Evolutionary conservation across 2,113 vertebrate genomes (phyloP).

Genomic region (Myocastor coypus): DNA sequence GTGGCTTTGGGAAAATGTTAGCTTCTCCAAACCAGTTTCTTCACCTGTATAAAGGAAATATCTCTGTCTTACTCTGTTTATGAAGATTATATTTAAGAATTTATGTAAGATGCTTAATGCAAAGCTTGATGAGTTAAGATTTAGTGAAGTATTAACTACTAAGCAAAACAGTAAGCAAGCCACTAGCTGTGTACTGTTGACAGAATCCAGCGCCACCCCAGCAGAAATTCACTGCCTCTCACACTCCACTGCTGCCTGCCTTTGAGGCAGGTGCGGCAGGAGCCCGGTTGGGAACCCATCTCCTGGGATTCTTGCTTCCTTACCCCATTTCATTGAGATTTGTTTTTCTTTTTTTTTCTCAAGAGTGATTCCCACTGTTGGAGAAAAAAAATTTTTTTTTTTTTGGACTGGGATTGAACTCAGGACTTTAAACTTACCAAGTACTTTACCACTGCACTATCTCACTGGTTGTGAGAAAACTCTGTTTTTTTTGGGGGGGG

Average conservation of each 20-base stretch:
- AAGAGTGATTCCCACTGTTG: not conserved
- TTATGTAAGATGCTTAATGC: not conserved
- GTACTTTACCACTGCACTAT: no score
- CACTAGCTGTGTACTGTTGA: not conserved
- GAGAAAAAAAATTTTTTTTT: not conserved
- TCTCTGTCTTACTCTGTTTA: conserved; percentile 6
- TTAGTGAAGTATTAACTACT: conserved; percentile 32
- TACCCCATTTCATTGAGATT: not conserved
- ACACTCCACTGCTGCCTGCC: not conserved
- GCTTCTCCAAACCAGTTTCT: not conserved
- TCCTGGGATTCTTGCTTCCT: not conserved
- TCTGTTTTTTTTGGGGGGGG: no score
- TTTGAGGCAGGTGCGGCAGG: not conserved
- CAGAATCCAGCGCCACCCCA: not conserved
- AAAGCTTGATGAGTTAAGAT: conserved; percentile 18
- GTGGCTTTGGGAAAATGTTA: conserved; percentile 20
- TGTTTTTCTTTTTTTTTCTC: not conserved
- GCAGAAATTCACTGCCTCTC: not conserved
- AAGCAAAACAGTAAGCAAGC: conserved; percentile 33
- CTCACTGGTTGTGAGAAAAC: not conserved
- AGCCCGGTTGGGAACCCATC: not conserved
- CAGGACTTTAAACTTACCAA: no score
- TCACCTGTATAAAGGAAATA: not conserved
- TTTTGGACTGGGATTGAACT: no score
- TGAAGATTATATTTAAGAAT: conserved; percentile 35